Percentiles rank a stretch among this genome's conserved stretches.
These are phyloP conservation scores for Drosophila subobscura DNA, from an alignment of 1,140 invertebrate species.

Conservation along the genomic window DNA sequence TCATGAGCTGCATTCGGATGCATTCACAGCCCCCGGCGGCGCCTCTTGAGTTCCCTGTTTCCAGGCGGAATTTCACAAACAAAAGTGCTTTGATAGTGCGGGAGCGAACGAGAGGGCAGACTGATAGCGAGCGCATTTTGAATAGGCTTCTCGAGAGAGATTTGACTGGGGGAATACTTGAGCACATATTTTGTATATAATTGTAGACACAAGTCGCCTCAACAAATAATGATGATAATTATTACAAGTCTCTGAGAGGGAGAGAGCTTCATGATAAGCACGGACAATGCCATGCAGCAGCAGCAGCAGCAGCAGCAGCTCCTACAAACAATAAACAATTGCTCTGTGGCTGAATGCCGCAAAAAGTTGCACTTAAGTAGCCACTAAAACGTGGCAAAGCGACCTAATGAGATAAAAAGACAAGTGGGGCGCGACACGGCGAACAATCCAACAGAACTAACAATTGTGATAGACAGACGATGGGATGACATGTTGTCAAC, in stretches of 20 bases:
- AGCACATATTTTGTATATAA: background rate
- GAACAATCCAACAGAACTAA: constrained; percentile 50
- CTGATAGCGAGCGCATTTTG: constrained; percentile 38
- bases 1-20: constrained; percentile 25
- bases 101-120: constrained; percentile 27
- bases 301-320: too few species aligned
- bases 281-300: constrained; percentile 51
- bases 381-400: constrained; percentile 60
- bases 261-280: constrained; percentile 39
- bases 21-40: constrained; percentile 7
- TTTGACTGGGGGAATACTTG: background rate
- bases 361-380: constrained; percentile 55
- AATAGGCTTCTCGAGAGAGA: constrained; percentile 49
- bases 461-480: constrained; percentile 48
- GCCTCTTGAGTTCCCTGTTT: constrained; percentile 24
- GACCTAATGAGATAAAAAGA: constrained; percentile 56
- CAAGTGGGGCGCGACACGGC: constrained; percentile 11
- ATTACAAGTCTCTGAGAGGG: constrained; percentile 9
- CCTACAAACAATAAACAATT: constrained; percentile 62
- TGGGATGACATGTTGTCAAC: constrained; percentile 7
- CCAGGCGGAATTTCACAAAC: constrained; percentile 24
- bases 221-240: constrained; percentile 42
- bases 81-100: constrained; percentile 42
- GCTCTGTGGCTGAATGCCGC: constrained; percentile 29
- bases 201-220: constrained; percentile 10